Evolutionary conservation across 2,888 invertebrate genomes (phyloP).

Genomic region (Acleris sparsana): DNA sequence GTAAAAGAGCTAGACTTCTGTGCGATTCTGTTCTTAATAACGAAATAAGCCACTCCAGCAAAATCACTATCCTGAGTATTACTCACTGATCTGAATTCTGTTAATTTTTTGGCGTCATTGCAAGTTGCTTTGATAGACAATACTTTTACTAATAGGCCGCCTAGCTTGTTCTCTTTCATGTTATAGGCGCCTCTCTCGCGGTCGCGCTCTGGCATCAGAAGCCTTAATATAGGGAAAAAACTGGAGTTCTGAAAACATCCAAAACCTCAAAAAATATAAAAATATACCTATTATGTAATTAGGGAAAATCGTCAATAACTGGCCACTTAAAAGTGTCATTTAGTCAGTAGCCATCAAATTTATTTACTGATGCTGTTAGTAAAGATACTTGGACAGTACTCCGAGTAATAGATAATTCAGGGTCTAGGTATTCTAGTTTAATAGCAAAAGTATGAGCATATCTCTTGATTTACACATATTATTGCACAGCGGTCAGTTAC

Average conservation of each 20-base stretch:
- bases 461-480: too few species aligned
- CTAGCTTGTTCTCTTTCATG: conserved; percentile 90
- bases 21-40: conserved; percentile 84
- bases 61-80: conserved; percentile 87
- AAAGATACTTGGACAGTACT: too few species aligned
- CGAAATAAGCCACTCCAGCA: conserved; percentile 89
- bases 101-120: conserved; percentile 66
- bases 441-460: too few species aligned
- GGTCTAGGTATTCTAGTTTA: too few species aligned
- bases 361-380: too few species aligned
- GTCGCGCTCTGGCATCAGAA: conserved; percentile 91
- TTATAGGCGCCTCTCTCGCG: conserved; percentile 92
- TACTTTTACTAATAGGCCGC: conserved; percentile 88
- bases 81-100: conserved; percentile 74
- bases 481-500: too few species aligned
- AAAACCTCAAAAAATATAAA: neutral
- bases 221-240: conserved; percentile 89
- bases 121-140: conserved; percentile 88
- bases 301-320: too few species aligned
- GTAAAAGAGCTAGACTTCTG: conserved; percentile 77
- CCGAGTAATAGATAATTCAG: too few species aligned
- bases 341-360: too few species aligned
- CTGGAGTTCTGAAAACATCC: conserved; percentile 76
- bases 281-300: too few species aligned
- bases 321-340: too few species aligned